Evolutionary conservation across 1,140 invertebrate genomes (phyloP).

Genomic region (Drosophila asahinai): DNA sequence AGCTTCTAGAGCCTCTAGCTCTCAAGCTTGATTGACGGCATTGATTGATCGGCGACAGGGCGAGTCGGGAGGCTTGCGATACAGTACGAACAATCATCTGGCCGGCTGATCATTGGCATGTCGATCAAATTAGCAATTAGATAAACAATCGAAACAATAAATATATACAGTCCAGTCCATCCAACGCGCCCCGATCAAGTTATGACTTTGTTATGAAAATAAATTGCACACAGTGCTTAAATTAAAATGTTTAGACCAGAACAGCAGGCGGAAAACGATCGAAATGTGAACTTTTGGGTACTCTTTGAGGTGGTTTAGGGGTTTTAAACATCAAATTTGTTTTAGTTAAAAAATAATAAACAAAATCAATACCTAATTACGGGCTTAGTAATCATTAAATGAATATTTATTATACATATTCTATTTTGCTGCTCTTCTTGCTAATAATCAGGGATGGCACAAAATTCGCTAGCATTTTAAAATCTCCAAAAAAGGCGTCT

Average conservation of each 20-base stretch:
- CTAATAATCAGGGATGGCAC: too few relatives aligned
- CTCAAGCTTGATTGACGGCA: slow-evolving; percentile 37
- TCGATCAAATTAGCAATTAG: slow-evolving; percentile 54
- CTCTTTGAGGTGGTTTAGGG: neutral
- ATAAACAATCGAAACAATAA: slow-evolving; percentile 47
- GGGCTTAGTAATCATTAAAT: too few relatives aligned
- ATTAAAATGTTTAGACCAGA: slow-evolving; percentile 33
- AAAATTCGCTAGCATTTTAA: too few relatives aligned
- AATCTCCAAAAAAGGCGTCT: too few relatives aligned
- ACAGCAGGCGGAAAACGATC: neutral
- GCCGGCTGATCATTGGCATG: slow-evolving; percentile 44
- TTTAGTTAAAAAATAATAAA: neutral
- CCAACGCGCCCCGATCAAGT: slow-evolving; percentile 8
- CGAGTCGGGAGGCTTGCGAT: slow-evolving; percentile 4
- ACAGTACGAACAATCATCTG: slow-evolving; percentile 30
- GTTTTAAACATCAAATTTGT: neutral
- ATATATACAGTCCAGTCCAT: slow-evolving; percentile 5
- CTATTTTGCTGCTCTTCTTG: too few relatives aligned
- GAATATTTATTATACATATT: too few relatives aligned
- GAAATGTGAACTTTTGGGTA: neutral
- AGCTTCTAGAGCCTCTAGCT: too few relatives aligned
- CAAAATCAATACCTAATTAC: too few relatives aligned
- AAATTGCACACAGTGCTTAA: slow-evolving; percentile 27
- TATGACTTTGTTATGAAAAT: slow-evolving; percentile 49
- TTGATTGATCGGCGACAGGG: slow-evolving; percentile 40